These are phyloP conservation scores for Malurus cyaneus DNA, from an alignment of 2,113 vertebrate genomes.

Conservation along the genomic window DNA sequence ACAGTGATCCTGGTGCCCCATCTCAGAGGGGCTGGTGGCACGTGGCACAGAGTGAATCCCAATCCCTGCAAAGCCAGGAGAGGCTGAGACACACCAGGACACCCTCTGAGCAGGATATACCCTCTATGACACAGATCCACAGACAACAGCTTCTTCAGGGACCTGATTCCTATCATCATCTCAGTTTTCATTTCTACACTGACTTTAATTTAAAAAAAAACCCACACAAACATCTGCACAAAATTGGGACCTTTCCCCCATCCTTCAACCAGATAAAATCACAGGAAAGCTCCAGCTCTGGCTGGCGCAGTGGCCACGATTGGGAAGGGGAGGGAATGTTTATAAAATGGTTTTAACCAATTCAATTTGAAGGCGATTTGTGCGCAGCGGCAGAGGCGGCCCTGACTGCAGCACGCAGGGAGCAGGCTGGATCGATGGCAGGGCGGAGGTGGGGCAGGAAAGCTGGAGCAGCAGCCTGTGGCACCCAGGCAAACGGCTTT, in stretches of 20 bases:
- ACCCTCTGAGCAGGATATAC: background rate
- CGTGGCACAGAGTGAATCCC: fast-evolving
- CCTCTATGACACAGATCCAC: background rate
- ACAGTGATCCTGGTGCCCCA: background rate
- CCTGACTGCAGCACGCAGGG: conserved; percentile 4
- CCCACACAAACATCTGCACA: background rate
- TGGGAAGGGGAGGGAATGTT: background rate
- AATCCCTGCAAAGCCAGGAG: background rate
- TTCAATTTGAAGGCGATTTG: conserved; percentile 19
- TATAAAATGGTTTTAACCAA: background rate
- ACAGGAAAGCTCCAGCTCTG: background rate
- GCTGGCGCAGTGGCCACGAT: background rate
- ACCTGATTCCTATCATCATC: fast-evolving
- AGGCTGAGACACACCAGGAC: background rate
- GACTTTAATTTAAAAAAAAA: background rate
- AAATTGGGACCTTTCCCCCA: background rate
- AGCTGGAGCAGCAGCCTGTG: conserved; percentile 58
- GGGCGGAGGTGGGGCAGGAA: conserved; percentile 43
- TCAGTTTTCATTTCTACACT: background rate
- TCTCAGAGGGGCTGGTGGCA: background rate
- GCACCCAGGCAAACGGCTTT: conserved; percentile 31
- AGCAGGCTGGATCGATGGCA: conserved; percentile 19
- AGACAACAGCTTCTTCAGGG: background rate
- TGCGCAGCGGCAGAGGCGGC: background rate
- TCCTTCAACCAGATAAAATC: background rate